phyloP scores from a whole-genome alignment of 2,888 invertebrate genomes.

The Lamellibrachia satsuma region DNA sequence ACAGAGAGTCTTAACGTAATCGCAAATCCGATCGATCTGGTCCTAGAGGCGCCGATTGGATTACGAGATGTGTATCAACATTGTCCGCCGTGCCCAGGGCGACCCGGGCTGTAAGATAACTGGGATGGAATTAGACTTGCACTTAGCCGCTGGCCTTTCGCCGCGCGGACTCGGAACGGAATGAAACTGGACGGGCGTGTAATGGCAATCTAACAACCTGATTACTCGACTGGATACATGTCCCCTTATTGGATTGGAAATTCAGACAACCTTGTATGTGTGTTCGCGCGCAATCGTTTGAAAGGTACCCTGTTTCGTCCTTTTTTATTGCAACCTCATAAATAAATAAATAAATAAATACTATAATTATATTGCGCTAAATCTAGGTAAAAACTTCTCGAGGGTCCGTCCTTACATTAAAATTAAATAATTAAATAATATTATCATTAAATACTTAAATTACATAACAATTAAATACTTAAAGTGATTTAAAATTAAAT shows the following conservation, averaged over 20 bases:
- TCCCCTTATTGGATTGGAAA: neutral
- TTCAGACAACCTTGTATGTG: neutral
- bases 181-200: neutral
- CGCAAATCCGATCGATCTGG: slow-evolving; percentile 1
- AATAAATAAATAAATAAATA: neutral
- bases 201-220: neutral
- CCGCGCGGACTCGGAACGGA: neutral
- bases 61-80: neutral
- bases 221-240: neutral
- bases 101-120: neutral
- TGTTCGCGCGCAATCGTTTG: neutral
- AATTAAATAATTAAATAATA: too few relatives aligned
- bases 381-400: too few relatives aligned
- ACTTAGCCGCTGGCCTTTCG: neutral
- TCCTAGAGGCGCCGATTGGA: neutral
- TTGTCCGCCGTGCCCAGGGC: neutral
- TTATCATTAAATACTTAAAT: too few relatives aligned
- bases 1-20: neutral
- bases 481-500: too few relatives aligned
- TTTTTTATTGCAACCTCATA: neutral
- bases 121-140: slow-evolving; percentile 17
- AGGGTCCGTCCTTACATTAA: too few relatives aligned
- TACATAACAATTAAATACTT: too few relatives aligned
- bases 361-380: too few relatives aligned
- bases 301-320: neutral